Conservation (phyloP, 2,797 vertebrate species). For the Sebastes nivosus region DNA sequence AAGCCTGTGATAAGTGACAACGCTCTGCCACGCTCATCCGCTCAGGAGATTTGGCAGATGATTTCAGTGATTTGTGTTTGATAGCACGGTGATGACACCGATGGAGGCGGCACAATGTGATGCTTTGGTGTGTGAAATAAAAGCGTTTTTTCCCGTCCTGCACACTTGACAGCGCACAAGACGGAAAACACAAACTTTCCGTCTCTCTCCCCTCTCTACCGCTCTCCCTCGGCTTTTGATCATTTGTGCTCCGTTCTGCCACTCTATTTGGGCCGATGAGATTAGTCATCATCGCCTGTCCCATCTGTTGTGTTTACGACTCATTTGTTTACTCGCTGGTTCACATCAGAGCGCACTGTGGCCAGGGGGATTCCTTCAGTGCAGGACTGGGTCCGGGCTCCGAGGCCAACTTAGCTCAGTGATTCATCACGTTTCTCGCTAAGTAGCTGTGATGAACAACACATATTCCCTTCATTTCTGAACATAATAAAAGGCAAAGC, state of each 20-base stretch:
- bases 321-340: constrained; percentile 72
- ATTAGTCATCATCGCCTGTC: constrained; percentile 57
- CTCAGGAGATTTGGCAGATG: constrained; percentile 33
- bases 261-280: constrained; percentile 54
- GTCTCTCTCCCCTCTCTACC: neutral
- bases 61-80: constrained; percentile 58
- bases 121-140: constrained; percentile 60
- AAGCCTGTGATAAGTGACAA: constrained; percentile 37
- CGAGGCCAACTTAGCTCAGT: constrained; percentile 52
- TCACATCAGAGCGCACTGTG: constrained; percentile 56
- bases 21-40: constrained; percentile 25
- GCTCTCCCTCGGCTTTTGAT: constrained; percentile 42
- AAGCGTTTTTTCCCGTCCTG: constrained; percentile 19
- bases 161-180: constrained; percentile 4
- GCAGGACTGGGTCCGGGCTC: constrained; percentile 23
- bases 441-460: constrained; percentile 40
- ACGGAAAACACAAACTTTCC: constrained; percentile 28
- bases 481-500: constrained; percentile 6
- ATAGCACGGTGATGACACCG: constrained; percentile 42
- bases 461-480: constrained; percentile 16
- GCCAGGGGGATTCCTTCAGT: constrained; percentile 45
- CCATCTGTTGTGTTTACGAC: constrained; percentile 74
- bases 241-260: constrained; percentile 16
- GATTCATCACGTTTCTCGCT: constrained; percentile 54
- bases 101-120: constrained; percentile 19